Evolutionary conservation across 1,140 invertebrate genomes (phyloP), one percentile per base, ranked within the genome.

Genomic region (Hestina assimilis): DNA sequence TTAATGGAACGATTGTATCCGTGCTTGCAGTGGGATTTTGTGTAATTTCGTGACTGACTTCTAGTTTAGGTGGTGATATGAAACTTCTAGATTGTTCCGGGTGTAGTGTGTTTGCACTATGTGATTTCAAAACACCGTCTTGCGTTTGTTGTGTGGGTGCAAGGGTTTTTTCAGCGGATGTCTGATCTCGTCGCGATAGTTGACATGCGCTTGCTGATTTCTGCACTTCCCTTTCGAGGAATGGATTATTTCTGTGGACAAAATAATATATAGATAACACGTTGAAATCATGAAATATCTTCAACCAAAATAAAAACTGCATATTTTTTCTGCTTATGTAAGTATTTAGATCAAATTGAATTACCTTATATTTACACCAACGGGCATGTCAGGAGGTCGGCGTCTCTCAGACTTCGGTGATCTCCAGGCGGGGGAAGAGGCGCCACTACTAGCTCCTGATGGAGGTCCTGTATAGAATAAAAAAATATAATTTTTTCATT

Each of bases 201-300:
- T 87, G 85, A 42, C 90, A 89, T 9, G 90, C 89, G 62, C 91
- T 92, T 5, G 89, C 90, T n/a, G 91, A 91, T 64, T 92, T 92
- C 63, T 91, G 81, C 3, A 91, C 89, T 81, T 91, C 84, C 48
- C 80, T 82, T 52, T 89, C 83, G 14, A 89, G 75, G 59, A 89
- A 89, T 59, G 89, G 89, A 75, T 89, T 89, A 59, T 87, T 89
- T 77, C 89, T 89, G 66, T 1, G 67, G 72, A 48, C 40, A 46
- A 43, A 20, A 38, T 19, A 35, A n/a, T 8, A n/a, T 28, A 28
- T 28, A 28, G 24, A 28, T 3, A 28, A 1, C 1, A 2, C 9
- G 3, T n/a, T n/a, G n/a, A n/a, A n/a, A n/a, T n/a, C n/a, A n/a
- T n/a, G n/a, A n/a, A n/a, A n/a, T n/a, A n/a, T n/a, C n/a, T n/a